phyloP scores from a whole-genome alignment of 2,888 invertebrate species.

The Diarsia dahlii region DNA sequence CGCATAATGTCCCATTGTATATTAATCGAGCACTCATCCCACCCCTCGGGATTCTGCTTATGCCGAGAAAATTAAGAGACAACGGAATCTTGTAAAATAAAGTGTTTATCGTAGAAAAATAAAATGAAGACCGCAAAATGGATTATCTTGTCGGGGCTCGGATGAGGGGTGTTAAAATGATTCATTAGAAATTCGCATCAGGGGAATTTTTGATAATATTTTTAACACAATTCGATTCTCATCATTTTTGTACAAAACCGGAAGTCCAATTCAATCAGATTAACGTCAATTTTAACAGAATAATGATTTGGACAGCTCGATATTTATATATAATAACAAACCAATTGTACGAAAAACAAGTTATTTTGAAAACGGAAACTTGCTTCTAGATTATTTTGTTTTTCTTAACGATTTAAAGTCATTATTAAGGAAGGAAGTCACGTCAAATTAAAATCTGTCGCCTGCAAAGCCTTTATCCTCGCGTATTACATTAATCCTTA shows the following conservation, averaged over 20 bases:
- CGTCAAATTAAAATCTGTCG: conserved; percentile 13
- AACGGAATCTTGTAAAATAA: conserved; percentile 32
- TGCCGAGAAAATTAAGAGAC: conserved; percentile 40
- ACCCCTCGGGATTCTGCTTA: conserved; percentile 31
- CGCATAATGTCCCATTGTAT: conserved; percentile 48
- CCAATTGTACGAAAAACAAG: neutral
- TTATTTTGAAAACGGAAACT: neutral
- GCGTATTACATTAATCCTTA: conserved; percentile 56
- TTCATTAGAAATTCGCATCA: neutral
- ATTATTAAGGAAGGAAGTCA: neutral
- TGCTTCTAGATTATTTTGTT: neutral
- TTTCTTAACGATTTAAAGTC: neutral
- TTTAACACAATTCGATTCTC: neutral
- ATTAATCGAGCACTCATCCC: conserved; percentile 46
- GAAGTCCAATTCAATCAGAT: neutral
- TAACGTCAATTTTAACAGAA: neutral
- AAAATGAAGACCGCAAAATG: conserved; percentile 30
- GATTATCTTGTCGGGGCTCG: conserved; percentile 25
- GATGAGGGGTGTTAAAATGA: neutral
- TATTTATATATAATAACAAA: no score
- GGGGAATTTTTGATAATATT: neutral
- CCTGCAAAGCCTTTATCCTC: conserved; percentile 17
- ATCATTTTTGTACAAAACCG: neutral
- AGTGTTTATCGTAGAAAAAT: conserved; percentile 47
- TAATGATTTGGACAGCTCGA: neutral